Percentiles rank a stretch among this genome's conserved stretches.
These are phyloP conservation scores for Xestobium rufovillosum DNA, from an alignment of 2,888 invertebrate species.

Conservation along the genomic window DNA sequence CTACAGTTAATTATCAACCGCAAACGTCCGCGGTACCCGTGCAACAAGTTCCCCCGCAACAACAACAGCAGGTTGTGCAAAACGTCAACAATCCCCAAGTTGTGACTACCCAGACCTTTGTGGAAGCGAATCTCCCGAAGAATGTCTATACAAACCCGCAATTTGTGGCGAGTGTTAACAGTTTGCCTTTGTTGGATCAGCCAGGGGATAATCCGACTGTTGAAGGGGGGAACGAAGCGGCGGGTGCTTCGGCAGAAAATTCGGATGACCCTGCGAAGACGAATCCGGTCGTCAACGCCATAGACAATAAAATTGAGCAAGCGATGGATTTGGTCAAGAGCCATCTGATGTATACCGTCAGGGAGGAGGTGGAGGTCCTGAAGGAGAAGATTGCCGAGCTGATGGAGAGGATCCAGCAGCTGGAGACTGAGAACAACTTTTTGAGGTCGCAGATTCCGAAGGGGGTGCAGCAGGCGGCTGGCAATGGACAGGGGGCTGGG, in stretches of 20 bases:
- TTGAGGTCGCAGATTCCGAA: constrained; percentile 46
- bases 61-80: too few relatives aligned
- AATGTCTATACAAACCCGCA: constrained; percentile 40
- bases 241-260: constrained; percentile 24
- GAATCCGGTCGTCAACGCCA: constrained; percentile 52
- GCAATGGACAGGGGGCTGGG: constrained; percentile 13
- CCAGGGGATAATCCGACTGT: constrained; percentile 22
- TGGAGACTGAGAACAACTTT: constrained; percentile 63
- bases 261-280: constrained; percentile 35
- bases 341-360: constrained; percentile 70
- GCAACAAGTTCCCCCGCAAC: constrained; percentile 23
- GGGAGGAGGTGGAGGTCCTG: constrained; percentile 69
- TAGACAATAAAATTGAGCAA: constrained; percentile 75
- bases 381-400: constrained; percentile 67
- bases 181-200: constrained; percentile 30
- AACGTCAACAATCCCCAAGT: constrained; percentile 8
- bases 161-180: constrained; percentile 38
- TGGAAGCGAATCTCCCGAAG: constrained; percentile 28
- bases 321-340: constrained; percentile 74
- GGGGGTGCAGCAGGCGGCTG: constrained; percentile 20
- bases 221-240: constrained; percentile 19
- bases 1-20: constrained; percentile 9
- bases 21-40: constrained; percentile 12
- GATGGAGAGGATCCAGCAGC: constrained; percentile 59
- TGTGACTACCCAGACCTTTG: constrained; percentile 17